Evolutionary conservation across 2,113 vertebrate genomes (phyloP).

Genomic region (Raphicerus campestris): DNA sequence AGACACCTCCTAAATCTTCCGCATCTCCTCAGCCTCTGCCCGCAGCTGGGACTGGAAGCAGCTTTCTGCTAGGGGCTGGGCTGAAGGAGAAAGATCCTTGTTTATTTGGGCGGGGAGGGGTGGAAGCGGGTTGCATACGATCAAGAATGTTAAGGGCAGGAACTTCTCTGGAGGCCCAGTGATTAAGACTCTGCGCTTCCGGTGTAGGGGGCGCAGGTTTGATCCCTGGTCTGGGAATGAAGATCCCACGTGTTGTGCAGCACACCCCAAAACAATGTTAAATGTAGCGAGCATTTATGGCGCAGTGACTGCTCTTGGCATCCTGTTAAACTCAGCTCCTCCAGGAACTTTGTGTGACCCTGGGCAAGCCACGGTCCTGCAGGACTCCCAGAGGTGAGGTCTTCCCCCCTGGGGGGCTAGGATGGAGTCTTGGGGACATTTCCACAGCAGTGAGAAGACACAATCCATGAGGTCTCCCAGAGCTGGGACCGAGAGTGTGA

Average conservation of each 20-base stretch:
- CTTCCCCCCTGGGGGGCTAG: neutral
- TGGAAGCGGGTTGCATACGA: fast-evolving
- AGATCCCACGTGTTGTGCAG: neutral
- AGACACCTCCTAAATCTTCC: neutral
- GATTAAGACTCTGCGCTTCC: neutral
- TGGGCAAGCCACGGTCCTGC: neutral
- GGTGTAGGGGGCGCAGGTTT: neutral
- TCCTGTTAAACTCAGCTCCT: neutral
- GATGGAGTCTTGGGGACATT: neutral
- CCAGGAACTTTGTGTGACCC: neutral
- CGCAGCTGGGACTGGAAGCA: fast-evolving
- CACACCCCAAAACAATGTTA: neutral
- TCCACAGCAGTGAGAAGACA: fast-evolving
- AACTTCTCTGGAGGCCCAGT: neutral
- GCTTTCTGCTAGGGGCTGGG: fast-evolving
- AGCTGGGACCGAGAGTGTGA: neutral
- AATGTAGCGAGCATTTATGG: fast-evolving
- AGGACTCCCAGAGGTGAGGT: neutral
- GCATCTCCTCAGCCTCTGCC: neutral
- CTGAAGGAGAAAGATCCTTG: neutral
- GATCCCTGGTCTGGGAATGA: neutral
- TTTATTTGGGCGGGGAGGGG: neutral
- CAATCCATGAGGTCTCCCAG: fast-evolving
- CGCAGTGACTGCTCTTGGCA: neutral
- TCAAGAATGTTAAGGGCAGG: neutral